Evolutionary conservation across 2,797 vertebrate genomes (phyloP), one percentile per base, ranked within the genome.

Genomic region (Hylomyscus alleni): DNA sequence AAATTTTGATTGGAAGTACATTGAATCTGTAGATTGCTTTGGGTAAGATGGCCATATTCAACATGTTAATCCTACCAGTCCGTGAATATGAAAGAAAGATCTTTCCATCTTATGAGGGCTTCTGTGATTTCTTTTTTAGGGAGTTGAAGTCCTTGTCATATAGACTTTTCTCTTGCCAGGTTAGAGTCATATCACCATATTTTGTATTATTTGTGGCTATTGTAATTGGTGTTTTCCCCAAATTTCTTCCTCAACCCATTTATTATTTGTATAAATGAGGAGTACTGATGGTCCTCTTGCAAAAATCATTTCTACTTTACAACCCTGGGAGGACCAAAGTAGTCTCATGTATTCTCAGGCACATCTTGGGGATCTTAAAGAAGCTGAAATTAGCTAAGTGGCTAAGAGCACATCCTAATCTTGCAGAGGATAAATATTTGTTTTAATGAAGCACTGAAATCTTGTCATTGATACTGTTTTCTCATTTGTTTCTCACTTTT

Each of bases 401-500:
- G 29, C 34, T 50, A 77, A 52, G 44, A 50, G 1, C 62, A 52
- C 11, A 69, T 24, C 11, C 44, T 69, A 26, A 3, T 86, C 19
- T 52, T n/a, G 29, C 31, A 67, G 31, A 69, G 19, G n/a, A 72
- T 72, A n/a, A 10, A 37, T n/a, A n/a, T 52, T 52, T 52, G 3
- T 26, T 52, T 26, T 69, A 69, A 17, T 69, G 44, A 86, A 69
- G 3, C 19, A 47, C 29, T 83, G 15, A 84, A 47, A 85, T 37
- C n/a, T 87, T 56, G 50, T 29, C 34, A 12, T 19, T 75, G 54
- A 15, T 52, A 40, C 3, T 40, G 0, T 93, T 93, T 91, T 47
- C 26, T 44, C 12, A n/a, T 75, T 92, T 94, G 44, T 76, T 80
- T 78, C 69, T 60, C 73, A 26, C 58, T 80, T 92, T 91, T 44